Percentiles rank a stretch among this genome's conserved stretches.
Evolutionary conservation across 2,797 vertebrate genomes (phyloP).

Genomic region (Amazonetta brasiliensis): DNA sequence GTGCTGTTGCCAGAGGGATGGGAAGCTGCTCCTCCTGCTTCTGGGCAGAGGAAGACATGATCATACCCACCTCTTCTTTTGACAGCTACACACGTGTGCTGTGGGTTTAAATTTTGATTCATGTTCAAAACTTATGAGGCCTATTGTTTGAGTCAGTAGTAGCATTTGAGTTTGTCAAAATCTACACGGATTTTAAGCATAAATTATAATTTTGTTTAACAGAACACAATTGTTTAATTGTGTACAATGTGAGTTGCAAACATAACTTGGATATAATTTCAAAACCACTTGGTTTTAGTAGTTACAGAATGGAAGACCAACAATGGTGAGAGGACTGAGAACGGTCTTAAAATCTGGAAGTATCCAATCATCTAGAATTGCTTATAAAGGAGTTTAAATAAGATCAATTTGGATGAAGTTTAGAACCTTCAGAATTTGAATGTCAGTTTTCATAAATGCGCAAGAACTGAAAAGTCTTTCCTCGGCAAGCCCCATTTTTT

Average conservation of each 20-base stretch:
- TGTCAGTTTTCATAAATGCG: neutral
- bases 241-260: neutral
- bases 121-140: neutral
- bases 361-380: neutral
- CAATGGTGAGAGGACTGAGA: neutral
- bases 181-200: neutral
- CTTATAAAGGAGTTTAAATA: neutral
- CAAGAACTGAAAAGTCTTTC: neutral
- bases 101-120: neutral
- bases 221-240: neutral
- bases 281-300: neutral
- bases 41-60: neutral
- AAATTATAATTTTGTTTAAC: neutral
- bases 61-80: neutral
- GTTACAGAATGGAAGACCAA: neutral
- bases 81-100: neutral
- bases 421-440: neutral
- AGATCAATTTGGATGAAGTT: neutral
- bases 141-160: neutral
- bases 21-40: neutral
- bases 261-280: neutral
- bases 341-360: neutral
- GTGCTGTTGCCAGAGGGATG: neutral
- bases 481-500: neutral
- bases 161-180: neutral